Base-by-base conservation (phyloP, 2,888 invertebrate genomes). In the Ectemnius continuus region DNA sequence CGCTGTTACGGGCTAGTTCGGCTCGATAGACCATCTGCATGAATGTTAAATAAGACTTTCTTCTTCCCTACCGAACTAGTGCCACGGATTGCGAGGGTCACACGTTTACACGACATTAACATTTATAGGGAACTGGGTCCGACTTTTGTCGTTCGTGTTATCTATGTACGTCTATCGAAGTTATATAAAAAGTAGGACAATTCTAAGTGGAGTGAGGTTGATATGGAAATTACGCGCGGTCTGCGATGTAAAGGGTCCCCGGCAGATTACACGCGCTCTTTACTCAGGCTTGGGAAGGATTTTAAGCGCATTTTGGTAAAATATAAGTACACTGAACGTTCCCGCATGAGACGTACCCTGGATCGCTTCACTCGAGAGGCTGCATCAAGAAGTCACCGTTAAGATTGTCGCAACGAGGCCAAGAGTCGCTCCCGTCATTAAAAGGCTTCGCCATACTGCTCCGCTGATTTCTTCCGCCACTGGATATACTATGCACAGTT, bases 391-490 rank as follows among this genome's bases (percentile, higher is more conserved):
- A 68, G 90, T 90, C 70, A 90, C 90, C 23, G 91, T 88, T 73
- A 91, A 80, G 71, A 91, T 89, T 14, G 89, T 90, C 16, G 91
- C 90, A 16, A 91, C 89, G 63, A 91, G 78, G 48, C 90, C 89
- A 13, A 91, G 87, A 13, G 91, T 91, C 16, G 90, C 90, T 68
- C 90, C 91, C 3, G 91, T 91, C 87, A 91, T 87, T 18, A 91
- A 67, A 57, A 91, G 86, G 80, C 90, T 90, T 28, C 89, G 85
- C 90, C 90, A 91, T 48, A 91, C 86, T 11, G 90, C 89, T 45
- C 90, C 90, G 46, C 88, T 90, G 23, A 91, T 87, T 84, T 91
- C 91, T 76, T 91, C 90, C 5, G 90, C 89, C 14, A 90, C 89
- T 16, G 91, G 91, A 78, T 91, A 91, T 70, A 90, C 91, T 81